Base-by-base conservation (phyloP, 2,113 vertebrate genomes). In the Balaeniceps rex region DNA sequence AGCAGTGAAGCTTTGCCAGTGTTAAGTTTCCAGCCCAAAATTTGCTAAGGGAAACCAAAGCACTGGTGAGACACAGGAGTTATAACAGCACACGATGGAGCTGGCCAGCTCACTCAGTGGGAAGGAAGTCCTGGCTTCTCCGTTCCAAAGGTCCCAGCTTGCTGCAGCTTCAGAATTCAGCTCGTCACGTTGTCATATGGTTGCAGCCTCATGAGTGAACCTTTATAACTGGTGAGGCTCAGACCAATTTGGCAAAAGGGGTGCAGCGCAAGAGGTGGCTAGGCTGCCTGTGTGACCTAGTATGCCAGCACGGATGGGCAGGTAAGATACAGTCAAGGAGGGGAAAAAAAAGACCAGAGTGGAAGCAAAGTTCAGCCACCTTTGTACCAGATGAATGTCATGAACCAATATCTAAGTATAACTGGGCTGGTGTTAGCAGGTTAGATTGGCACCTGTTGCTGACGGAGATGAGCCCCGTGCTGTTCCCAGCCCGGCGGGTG, bases 21-120 rank as follows among this genome's bases (percentile, higher is more conserved):
- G 12, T 46, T 76, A 60, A 68, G 11, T 61, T 92, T 77, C 34
- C 33, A 63, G 40, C 7, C 46, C 23, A 47, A 80, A 80, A 49
- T 70, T 81, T 94, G 54, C 23, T 31, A 16, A 15, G 10, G 60
- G 55, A 72, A 83, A 19, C 10, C 7, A 78, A 86, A 86, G 19
- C 24, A 40, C 14, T 49, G 12, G 11, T 52, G 49, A 51, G 44
- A 40, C 14, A 14, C 29, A 21, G 26, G 38, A 55, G 5, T 52
- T 66, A 12, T 0, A 69, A 55, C 28, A 83, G 33, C 36, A 23
- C 11, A 3, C 0, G 1, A 8, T 1, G 4, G 74, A 72, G 33
- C 33, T 93, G 58, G 13, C 29, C 22, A 52, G 3, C 22, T 57
- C 1, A 3, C 12, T 49, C 3, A 6, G 11, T 25, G 18, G 19